Evolutionary conservation across 2,888 invertebrate genomes (phyloP).

Genomic region (Coelopa pilipes): DNA sequence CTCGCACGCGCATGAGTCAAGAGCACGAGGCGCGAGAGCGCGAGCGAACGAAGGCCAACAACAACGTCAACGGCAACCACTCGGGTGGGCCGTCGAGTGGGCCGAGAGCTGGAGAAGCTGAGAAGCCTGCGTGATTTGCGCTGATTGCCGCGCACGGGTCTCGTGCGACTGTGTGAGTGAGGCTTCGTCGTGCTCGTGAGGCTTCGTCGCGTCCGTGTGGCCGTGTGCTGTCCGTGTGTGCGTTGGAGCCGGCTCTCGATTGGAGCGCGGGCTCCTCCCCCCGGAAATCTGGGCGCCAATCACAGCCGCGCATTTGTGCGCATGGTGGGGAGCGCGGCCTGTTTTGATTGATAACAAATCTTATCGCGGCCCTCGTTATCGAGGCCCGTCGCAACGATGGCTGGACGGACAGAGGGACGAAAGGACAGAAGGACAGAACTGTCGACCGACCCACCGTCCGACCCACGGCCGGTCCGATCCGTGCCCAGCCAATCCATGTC

Average conservation of each 20-base stretch:
- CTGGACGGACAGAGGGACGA: constrained; percentile 45
- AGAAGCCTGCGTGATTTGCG: constrained; percentile 28
- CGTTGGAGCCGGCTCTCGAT: constrained; percentile 27
- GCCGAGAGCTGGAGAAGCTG: constrained; percentile 9
- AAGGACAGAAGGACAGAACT: no score
- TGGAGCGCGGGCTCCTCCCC: constrained; percentile 35
- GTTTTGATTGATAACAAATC: constrained; percentile 65
- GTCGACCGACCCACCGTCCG: no score
- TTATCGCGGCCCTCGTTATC: constrained; percentile 47
- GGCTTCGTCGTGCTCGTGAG: not conserved
- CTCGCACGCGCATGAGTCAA: constrained; percentile 2
- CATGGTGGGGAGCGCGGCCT: constrained; percentile 48
- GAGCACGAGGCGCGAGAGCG: not conserved
- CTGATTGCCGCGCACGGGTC: constrained; percentile 25
- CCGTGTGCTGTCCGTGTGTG: constrained; percentile 24
- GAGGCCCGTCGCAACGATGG: no score
- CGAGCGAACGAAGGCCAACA: not conserved
- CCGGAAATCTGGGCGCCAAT: constrained; percentile 43
- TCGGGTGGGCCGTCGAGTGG: not conserved
- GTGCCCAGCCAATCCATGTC: constrained; percentile 34
- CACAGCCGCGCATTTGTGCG: constrained; percentile 47
- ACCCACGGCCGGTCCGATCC: not conserved
- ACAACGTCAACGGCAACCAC: not conserved
- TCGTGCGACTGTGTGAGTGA: constrained; percentile 6
- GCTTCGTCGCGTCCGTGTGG: not conserved